Evolutionary conservation across 2,888 invertebrate genomes (phyloP).

Genomic region (Noctuana brunneofusca): DNA sequence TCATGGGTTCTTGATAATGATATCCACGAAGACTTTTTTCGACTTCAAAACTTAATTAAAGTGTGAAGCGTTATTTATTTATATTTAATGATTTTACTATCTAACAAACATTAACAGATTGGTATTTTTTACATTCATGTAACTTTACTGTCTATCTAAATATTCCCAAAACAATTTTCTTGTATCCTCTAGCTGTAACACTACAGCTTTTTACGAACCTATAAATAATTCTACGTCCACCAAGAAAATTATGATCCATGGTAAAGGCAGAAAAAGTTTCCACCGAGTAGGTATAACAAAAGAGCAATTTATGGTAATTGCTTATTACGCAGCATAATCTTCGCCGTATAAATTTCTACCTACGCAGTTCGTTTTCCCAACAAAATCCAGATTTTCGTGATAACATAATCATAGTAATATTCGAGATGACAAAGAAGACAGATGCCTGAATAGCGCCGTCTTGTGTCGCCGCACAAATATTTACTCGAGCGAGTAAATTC

Average conservation of each 20-base stretch:
- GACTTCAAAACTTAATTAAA: too few species aligned
- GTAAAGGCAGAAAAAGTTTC: conserved; percentile 1
- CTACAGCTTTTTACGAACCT: neutral
- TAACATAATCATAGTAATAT: conserved; percentile 10
- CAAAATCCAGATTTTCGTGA: conserved; percentile 10
- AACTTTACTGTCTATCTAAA: neutral
- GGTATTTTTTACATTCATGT: too few species aligned
- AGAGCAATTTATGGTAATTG: conserved; percentile 7
- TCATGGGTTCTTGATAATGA: too few species aligned
- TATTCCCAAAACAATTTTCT: neutral
- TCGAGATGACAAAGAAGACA: conserved; percentile 6
- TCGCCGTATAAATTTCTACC: conserved; percentile 1
- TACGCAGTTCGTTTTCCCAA: conserved; percentile 1
- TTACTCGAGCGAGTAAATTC: conserved; percentile 5
- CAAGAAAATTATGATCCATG: neutral
- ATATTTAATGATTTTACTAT: too few species aligned
- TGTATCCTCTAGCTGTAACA: neutral
- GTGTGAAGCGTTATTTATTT: too few species aligned
- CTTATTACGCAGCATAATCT: conserved; percentile 4
- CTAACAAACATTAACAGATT: too few species aligned
- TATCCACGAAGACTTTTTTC: too few species aligned
- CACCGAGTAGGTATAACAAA: neutral
- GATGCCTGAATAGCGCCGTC: neutral
- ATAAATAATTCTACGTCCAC: neutral
- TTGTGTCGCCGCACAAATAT: conserved; percentile 8